Base-by-base conservation (phyloP, 2,888 invertebrate genomes). In the Entomobrya multifasciata region DNA sequence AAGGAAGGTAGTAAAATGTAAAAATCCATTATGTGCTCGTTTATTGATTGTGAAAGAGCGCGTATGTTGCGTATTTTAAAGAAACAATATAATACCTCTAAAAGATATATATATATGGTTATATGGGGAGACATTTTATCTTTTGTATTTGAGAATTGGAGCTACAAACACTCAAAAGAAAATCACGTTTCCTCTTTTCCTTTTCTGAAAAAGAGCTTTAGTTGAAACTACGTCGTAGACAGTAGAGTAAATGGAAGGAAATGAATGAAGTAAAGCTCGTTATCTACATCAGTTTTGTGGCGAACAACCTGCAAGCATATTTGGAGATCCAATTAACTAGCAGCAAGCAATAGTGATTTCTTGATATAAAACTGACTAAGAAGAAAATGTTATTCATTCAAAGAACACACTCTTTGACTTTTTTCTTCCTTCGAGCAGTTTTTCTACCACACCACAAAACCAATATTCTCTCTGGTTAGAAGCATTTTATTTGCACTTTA, bases 311-410 rank as follows among this genome's bases (percentile, higher is more conserved):
- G 52, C 30, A 72, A 57, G 72, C 81, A 27, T 81, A 81, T 72
- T 81, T 81, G 81, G 57, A 81, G 57, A 81, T 81, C 81, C 72
- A 81, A 81, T 81, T 81, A 81, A 81, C 67, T 81, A 36, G 72
- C 27, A 62, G 44, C 72, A 72, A 62, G 44, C 72, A 72, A 72
- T 30, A 72, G 25, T 47, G 52, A 72, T 52, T 72, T 72, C 72
- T 49, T 47, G 72, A 72, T 72, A 72, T 49, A 72, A 72, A 49
- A 52, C 30, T 62, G 62, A 62, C n/a, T n/a, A n/a, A 78, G 47
- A 78, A 78, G 44, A 62, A 62, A 78, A 47, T 78, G 62, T 47
- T 60, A 41, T 36, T 77, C 78, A 72, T 72, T 72, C 52, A 76
- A 55, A 78, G 8, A 30, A n/a, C 78, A 27, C 52, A 25, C 36